phyloP scores from a whole-genome alignment of 2,113 vertebrate species.

The Drymodes brunneopygia region DNA sequence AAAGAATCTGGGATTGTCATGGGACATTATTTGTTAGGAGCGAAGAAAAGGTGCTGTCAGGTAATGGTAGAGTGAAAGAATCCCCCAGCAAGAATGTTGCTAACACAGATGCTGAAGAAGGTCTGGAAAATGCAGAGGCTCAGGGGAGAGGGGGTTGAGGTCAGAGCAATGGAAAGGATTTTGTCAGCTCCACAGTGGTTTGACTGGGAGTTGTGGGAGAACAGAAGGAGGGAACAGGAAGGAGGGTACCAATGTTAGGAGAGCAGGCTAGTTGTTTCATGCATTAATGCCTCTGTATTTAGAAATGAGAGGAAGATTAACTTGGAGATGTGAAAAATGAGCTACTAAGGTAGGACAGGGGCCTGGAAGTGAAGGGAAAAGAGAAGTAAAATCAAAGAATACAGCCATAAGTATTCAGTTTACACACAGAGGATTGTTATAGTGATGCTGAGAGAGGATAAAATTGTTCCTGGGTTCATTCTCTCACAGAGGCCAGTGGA shows the following conservation, averaged over 20 bases:
- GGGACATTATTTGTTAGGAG: neutral
- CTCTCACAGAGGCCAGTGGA: neutral
- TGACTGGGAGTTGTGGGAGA: neutral
- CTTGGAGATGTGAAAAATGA: neutral
- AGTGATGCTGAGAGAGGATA: neutral
- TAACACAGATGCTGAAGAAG: neutral
- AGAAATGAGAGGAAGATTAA: neutral
- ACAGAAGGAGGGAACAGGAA: neutral
- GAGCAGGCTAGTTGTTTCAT: neutral
- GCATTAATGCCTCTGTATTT: neutral
- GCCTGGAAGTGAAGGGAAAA: neutral
- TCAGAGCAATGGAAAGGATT: neutral
- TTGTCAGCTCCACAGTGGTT: neutral
- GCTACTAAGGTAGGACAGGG: neutral
- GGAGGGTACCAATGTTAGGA: neutral
- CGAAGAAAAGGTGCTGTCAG: neutral
- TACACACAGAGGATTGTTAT: neutral
- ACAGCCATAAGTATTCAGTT: rapidly evolving
- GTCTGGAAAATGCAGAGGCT: neutral
- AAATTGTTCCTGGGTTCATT: neutral
- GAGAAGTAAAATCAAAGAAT: neutral
- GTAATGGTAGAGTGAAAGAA: neutral
- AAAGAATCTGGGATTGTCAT: neutral
- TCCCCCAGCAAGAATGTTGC: neutral
- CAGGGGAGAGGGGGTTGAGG: rapidly evolving